Base-by-base conservation (phyloP, 2,797 vertebrate genomes). In the Sebastes taczanowskii region DNA sequence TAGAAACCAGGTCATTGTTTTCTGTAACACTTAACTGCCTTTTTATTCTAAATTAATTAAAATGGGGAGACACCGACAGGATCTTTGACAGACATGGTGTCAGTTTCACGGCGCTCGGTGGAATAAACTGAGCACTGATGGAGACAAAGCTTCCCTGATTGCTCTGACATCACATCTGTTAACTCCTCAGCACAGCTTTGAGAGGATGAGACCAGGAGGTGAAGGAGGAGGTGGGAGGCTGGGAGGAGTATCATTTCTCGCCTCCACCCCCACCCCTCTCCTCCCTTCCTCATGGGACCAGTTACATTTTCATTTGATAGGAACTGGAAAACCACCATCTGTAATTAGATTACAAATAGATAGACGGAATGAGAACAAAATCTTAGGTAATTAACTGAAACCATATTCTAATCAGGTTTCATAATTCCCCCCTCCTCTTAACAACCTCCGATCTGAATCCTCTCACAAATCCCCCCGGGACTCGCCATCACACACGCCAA, bases 361-460 rank as follows among this genome's bases (percentile, higher is more conserved):
- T 90, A 91, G 87, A 92, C 55, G 74, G 82, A 92, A 89, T 73
- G 70, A 71, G 78, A 58, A 77, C 77, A 46, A 81, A 78, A 84
- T 67, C 68, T 80, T 73, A 76, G 89, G 90, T 94, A 94, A 95
- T 95, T 95, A 94, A 90, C 90, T 91, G 83, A 87, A 93, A 93
- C 86, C 89, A 94, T 94, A 95, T 95, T 94, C 89, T 93, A 94
- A 95, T 94, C 91, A 91, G 92, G 88, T 90, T 92, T 85, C 82
- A 88, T 64, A 84, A 86, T 65, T 49, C 71, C 81, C 72, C 72
- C 81, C 77, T 81, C 87, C 77, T 77, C 76, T 84, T 78, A 86
- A 78, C 74, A 87, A 86, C 77, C 85, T 83, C 86, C 78, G 59
- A 94, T 92, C 72, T 87, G 88, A 90, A 91, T 93, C 91, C 84